phyloP scores from a whole-genome alignment of 2,797 vertebrate genomes.

The Podarcis lilfordi region DNA sequence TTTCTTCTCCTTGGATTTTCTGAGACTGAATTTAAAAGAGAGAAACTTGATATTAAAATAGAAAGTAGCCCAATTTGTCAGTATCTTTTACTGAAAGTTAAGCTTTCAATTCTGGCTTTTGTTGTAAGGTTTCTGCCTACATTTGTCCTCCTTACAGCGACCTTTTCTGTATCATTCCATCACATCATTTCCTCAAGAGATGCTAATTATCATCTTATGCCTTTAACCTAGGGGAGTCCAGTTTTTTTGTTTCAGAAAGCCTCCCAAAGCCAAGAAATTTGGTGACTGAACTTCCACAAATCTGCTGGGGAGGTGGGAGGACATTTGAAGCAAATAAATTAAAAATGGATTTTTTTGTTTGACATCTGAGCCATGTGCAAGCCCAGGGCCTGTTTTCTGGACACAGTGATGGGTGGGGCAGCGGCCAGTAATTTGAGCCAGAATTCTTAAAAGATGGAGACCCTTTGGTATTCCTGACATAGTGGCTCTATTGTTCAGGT shows the following conservation, averaged over 20 bases:
- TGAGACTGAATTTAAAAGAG: not conserved
- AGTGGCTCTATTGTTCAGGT: too few species aligned
- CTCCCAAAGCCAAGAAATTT: not conserved
- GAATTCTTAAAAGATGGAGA: too few species aligned
- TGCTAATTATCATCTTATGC: not conserved
- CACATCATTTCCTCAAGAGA: not conserved
- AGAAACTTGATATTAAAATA: conserved; percentile 7
- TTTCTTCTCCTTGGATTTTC: conserved; percentile 1
- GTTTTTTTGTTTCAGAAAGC: not conserved
- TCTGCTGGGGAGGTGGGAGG: not conserved
- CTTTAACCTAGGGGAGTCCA: not conserved
- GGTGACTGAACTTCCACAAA: not conserved
- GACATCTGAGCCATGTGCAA: too few species aligned
- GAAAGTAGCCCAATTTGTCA: not conserved
- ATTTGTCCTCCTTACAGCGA: not conserved
- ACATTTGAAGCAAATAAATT: not conserved
- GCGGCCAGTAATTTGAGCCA: too few species aligned
- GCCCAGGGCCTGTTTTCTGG: too few species aligned
- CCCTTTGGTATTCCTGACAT: too few species aligned
- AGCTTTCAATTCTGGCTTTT: not conserved
- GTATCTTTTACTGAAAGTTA: not conserved
- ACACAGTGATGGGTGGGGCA: too few species aligned
- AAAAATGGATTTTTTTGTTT: not conserved
- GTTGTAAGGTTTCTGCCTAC: not conserved
- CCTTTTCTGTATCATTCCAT: not conserved